Evolutionary conservation across 2,888 invertebrate species (phyloP), one percentile per base, ranked within the genome.

Genomic region (Polydrusus pterygomalis): DNA sequence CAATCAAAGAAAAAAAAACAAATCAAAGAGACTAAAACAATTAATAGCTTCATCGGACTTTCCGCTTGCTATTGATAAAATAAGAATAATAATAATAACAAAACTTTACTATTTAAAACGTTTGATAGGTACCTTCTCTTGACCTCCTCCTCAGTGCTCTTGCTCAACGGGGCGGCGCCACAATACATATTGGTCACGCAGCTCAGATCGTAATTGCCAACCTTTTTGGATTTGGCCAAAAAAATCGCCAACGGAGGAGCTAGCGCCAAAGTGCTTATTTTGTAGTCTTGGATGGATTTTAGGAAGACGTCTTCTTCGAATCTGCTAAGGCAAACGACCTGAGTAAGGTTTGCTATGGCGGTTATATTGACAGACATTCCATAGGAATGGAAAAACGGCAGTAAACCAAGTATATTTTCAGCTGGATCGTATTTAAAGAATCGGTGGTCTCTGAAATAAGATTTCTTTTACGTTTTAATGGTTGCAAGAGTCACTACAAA

Each of bases 221-320:
- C 93, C 62, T 94, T 87, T 0, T 95, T 94, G 84, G 93, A 92
- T 86, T 96, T 96, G 0, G 94, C 93, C 74, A 97, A 86, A 85
- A 96, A 95, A 30, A 96, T 91, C 84, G 95, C 91, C 47, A 97
- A 88, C 0, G 96, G 96, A 0, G 97, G 96, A 6, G 96, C 96
- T 78, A 95, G 87, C 11, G 92, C 91, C 1, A 92, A 89, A 85
- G 91, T 88, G 74, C 91, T 90, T 2, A 94, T 90, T 89, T 91
- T 92, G 83, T 92, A 90, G 76, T 92, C 90, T 83, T 95, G 91
- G 80, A 96, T 91, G 1, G 92, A 89, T 80, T 90, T 90, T 45
- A 96, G 88, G 84, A 94, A 96, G 13, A 89, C 85, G 75, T 92
- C 89, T 65, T 82, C 83, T 15, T 83, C 79, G 70, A 85, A 85